Evolutionary conservation across 2,113 vertebrate genomes (phyloP).

Genomic region (Macrotis lagotis): DNA sequence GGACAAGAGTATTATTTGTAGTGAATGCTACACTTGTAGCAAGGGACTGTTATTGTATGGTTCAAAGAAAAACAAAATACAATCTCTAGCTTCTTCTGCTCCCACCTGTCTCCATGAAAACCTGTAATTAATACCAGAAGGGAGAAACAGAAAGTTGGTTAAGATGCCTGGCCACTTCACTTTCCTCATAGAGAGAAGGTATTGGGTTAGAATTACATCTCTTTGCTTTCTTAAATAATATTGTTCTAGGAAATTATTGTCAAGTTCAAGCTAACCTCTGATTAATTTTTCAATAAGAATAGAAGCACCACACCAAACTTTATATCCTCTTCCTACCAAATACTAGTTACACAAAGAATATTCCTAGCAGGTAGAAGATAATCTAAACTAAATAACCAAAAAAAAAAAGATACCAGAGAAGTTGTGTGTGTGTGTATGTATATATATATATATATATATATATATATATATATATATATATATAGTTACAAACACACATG

Average conservation of each 20-base stretch:
- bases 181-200: not conserved
- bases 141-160: not conserved
- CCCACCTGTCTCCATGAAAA: too few species aligned
- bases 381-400: not conserved
- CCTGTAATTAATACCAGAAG: not conserved
- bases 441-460: too few species aligned
- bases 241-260: not conserved
- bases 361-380: not conserved
- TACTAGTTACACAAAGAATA: not conserved
- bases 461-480: too few species aligned
- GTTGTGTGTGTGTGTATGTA: too few species aligned
- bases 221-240: not conserved
- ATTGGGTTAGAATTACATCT: not conserved
- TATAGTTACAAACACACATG: too few species aligned
- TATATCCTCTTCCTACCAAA: not conserved
- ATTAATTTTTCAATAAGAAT: not conserved
- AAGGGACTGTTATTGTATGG: too few species aligned
- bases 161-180: not conserved
- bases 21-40: too few species aligned
- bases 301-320: not conserved
- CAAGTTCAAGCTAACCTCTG: not conserved
- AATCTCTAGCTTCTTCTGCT: too few species aligned
- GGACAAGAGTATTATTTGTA: too few species aligned
- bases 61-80: too few species aligned
- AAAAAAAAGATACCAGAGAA: too few species aligned